Evolutionary conservation across 2,797 vertebrate genomes (phyloP), one percentile per base, ranked within the genome.

Genomic region (Protosalanx chinensis): DNA sequence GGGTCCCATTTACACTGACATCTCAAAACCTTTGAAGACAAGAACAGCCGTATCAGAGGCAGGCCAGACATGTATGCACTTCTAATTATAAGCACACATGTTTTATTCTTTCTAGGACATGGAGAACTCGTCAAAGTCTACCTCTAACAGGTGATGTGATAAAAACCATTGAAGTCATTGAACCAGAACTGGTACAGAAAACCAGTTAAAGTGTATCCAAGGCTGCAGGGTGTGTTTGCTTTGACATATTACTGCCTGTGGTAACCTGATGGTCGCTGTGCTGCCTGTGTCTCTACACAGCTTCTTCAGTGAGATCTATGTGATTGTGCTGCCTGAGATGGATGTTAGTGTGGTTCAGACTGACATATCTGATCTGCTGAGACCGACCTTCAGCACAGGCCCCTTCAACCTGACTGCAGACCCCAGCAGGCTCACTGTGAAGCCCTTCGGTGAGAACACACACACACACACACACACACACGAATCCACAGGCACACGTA

Each of bases 341-440:
- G 78, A 75, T 72, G 71, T 86, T 41, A 81, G 35, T n/a, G 69
- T 79, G 37, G 74, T 67, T 16, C 72, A 83, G 35, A 64, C 29
- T 53, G 37, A 66, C 20, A 67, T 86, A 41, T 63, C 68, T 49
- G 58, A 3, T 18, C 53, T 75, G 3, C 70, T 84, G 65, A 70
- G 8, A 12, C 56, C 33, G 13, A 16, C 12, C 13, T 75, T 65
- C 16, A 64, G 8, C 51, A 3, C 69, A 67, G 32, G 10, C 16
- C 8, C 20, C 27, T 51, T 74, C 32, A 70, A 46, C 60, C 20
- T 75, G 29, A 57, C 20, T 8, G 60, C 68, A 67, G 53, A 51
- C 58, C 27, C 68, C 3, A 27, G 63, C 15, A 64, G 51, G 53
- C 37, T 57, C 29, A 65, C 10, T 53, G 69, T 64, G 66, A 57